Evolutionary conservation across 1,140 invertebrate genomes (phyloP), one percentile per base, ranked within the genome.

Genomic region (Cotesia typhae): DNA sequence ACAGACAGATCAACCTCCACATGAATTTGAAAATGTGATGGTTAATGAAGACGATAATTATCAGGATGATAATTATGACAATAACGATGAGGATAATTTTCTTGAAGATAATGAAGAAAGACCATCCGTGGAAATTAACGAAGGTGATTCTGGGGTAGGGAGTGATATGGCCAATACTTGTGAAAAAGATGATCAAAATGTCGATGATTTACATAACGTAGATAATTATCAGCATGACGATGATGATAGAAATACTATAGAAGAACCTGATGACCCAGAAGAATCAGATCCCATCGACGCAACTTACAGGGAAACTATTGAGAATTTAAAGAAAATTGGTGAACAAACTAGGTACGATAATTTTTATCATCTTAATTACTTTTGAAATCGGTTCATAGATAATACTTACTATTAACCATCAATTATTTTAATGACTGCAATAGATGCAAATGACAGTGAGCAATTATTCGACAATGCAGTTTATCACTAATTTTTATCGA

Each of bases 251-350:
- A 83, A 68, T 52, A 67, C 51, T 72, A 5, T 78, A 60, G 69
- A 74, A 0, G 83, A 85, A 61, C 74, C 70, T 10, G 85, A 87
- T 28, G 84, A 87, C 74, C 80, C 79, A 4, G 85, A 86, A 67
- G 84, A 87, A 9, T 78, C 82, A 0, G 86, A 87, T 70, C 81
- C 83, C 35, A 72, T 87, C 41, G 86, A 85, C 71, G 84, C 83
- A 35, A 85, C 86, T 0, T 87, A 84, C 72, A 79, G 86, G 14
- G 86, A 87, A 77, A 86, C 86, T 7, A 87, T 87, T 67, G 86
- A 87, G 77, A 87, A 86, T 73, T 67, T 87, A 5, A 84, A 84
- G 53, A 84, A 84, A 72, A 75, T 87, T 7, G 84, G 85, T 0
- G 83, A 87, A 77, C 83, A 87, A n/a, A 83, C 86, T 0, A 85